Base-by-base conservation (phyloP, 2,888 invertebrate species). In the Polia nebulosa region DNA sequence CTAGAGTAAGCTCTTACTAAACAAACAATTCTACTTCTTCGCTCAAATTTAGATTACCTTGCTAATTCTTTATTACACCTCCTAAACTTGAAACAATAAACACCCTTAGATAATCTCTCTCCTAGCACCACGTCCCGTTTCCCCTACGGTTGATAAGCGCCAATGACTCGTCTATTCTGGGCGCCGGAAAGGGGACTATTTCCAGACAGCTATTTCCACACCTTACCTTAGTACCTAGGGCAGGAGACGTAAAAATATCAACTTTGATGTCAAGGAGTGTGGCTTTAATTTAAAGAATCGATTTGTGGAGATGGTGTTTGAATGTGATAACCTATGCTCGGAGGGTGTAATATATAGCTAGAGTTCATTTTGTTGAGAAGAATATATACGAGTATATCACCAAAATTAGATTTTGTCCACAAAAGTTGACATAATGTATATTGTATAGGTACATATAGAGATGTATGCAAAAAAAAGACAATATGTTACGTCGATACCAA, bases 111-210 rank as follows among this genome's bases (percentile, higher is more conserved):
- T 3, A 55, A 32, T 45, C 25, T 77, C 45, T 44, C 58, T 62
- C 20, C 41, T 1, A 20, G 22, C 27, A 17, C 22, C 2, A 32
- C 56, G 56, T 52, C 51, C 27, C 29, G 8, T 52, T 41, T 62
- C 56, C 67, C 61, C 52, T 56, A 44, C 58, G 9, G 44, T 32
- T 68, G 80, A 80, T 77, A 75, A 70, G 45, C 66, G 36, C 62
- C 53, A 53, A 57, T 80, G 83, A 81, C 81, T 76, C 44, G 68
- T 53, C 68, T 88, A 88, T 88, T 87, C 81, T 66, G 34, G 84
- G 80, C 88, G 72, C 80, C 85, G 89, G 88, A 88, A 86, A 85
- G 88, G 89, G 87, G 85, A 75, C 86, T 89, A 88, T 88, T 89
- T 85, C 55, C 68, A 81, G 52, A 45, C 6, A 7, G 69, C 84